Evolutionary conservation across 2,113 vertebrate genomes (phyloP).

Genomic region (Scolopax mira): DNA sequence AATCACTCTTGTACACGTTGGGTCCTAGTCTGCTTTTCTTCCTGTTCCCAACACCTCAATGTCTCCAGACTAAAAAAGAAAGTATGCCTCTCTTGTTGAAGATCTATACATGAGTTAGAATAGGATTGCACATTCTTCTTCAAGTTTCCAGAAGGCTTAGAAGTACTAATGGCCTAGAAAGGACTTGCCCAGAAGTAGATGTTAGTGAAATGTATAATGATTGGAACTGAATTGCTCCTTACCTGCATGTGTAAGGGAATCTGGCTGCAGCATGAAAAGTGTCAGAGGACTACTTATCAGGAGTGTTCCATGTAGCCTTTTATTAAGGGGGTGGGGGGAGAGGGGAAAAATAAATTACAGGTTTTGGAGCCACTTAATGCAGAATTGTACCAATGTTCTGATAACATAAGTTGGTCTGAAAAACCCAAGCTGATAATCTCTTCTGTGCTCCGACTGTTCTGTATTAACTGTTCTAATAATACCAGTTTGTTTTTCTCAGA

Average conservation of each 20-base stretch:
- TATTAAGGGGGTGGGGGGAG: not conserved
- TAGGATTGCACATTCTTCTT: not conserved
- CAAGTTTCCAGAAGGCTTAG: not conserved
- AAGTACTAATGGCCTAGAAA: not conserved
- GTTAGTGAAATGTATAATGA: not conserved
- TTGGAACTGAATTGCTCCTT: not conserved
- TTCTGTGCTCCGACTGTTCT: not conserved
- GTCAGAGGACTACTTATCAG: not conserved
- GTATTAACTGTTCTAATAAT: not conserved
- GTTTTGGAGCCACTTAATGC: not conserved
- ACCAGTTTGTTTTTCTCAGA: not conserved
- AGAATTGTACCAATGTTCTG: not conserved
- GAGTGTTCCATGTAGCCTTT: not conserved
- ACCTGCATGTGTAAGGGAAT: not conserved
- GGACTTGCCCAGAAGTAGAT: accelerated
- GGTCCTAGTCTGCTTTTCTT: not conserved
- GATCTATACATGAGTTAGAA: not conserved
- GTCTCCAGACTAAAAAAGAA: not conserved
- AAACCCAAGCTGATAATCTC: not conserved
- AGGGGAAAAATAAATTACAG: too few species aligned
- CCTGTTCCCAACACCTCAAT: not conserved
- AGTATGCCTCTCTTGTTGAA: not conserved
- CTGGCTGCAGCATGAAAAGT: not conserved
- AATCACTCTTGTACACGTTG: not conserved
- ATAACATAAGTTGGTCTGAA: not conserved